Evolutionary conservation across 2,113 vertebrate species (phyloP).

Genomic region (Phylloscopus trochiloides): DNA sequence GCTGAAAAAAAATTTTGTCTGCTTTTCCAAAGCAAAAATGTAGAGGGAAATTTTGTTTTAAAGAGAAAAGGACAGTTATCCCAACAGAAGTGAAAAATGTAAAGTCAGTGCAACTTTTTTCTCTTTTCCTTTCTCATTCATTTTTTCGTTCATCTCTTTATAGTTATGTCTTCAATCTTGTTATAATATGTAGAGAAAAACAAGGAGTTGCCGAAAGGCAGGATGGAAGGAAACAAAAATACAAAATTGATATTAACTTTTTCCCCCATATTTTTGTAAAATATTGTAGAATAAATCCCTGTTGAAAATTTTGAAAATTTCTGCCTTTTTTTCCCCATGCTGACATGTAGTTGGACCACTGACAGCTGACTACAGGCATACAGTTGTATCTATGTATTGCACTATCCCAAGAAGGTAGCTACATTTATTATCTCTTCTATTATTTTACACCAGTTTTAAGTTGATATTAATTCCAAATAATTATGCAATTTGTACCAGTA

Average conservation of each 20-base stretch:
- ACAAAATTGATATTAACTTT: not conserved
- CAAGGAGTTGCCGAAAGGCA: not conserved
- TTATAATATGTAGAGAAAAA: not conserved
- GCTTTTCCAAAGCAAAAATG: not conserved
- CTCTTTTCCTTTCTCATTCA: not conserved
- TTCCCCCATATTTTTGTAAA: not conserved
- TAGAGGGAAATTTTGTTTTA: not conserved
- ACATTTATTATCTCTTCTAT: not conserved
- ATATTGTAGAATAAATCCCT: not conserved
- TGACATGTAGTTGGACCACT: not conserved
- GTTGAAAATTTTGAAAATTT: not conserved
- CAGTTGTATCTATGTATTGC: not conserved
- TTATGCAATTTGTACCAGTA: not conserved
- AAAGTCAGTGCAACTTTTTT: not conserved
- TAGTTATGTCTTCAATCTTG: not conserved
- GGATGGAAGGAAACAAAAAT: not conserved
- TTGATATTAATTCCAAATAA: constrained; percentile 32
- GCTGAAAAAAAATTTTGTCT: too few species aligned
- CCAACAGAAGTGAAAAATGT: not conserved
- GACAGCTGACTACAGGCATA: not conserved
- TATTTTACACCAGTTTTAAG: not conserved
- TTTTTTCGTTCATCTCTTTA: not conserved
- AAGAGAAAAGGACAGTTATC: not conserved
- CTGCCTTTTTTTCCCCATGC: not conserved
- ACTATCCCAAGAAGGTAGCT: not conserved